Evolutionary conservation across 2,113 vertebrate species (phyloP).

Genomic region (Lutjanus erythropterus): DNA sequence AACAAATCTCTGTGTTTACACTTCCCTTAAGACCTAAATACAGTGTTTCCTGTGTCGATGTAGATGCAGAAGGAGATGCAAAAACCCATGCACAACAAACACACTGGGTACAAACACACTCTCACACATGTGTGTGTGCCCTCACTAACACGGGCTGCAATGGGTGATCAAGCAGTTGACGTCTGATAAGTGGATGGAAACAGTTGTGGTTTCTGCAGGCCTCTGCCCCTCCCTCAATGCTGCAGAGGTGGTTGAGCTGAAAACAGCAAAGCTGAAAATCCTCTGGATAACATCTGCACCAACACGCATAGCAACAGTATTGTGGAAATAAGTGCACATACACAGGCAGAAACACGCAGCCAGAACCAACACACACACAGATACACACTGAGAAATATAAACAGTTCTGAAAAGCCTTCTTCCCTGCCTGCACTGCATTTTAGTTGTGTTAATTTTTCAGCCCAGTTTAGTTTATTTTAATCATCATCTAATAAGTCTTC

Average conservation of each 20-base stretch:
- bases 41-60: slow-evolving; percentile 27
- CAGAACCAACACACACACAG: not conserved
- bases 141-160: slow-evolving; percentile 4
- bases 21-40: not conserved
- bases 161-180: slow-evolving; percentile 58
- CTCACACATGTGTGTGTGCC: not conserved
- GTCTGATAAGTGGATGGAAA: slow-evolving; percentile 58
- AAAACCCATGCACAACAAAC: slow-evolving; percentile 5
- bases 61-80: slow-evolving; percentile 2
- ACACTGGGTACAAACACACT: slow-evolving; percentile 8
- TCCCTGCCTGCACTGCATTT: slow-evolving; percentile 13
- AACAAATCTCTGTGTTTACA: slow-evolving; percentile 18
- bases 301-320: not conserved
- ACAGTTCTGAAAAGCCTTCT: slow-evolving; percentile 17
- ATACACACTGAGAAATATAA: slow-evolving; percentile 2
- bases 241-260: slow-evolving; percentile 29
- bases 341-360: slow-evolving; percentile 13
- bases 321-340: slow-evolving; percentile 14
- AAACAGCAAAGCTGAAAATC: slow-evolving; percentile 48
- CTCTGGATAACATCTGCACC: slow-evolving; percentile 34
- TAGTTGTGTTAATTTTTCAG: slow-evolving; percentile 37
- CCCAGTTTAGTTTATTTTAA: slow-evolving; percentile 48
- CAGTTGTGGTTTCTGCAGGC: slow-evolving; percentile 59
- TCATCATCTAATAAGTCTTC: slow-evolving; percentile 52
- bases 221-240: not conserved